Percentiles rank a stretch among this genome's conserved stretches.
Evolutionary conservation across 2,797 vertebrate species (phyloP).

Genomic region (Tinamus major): DNA sequence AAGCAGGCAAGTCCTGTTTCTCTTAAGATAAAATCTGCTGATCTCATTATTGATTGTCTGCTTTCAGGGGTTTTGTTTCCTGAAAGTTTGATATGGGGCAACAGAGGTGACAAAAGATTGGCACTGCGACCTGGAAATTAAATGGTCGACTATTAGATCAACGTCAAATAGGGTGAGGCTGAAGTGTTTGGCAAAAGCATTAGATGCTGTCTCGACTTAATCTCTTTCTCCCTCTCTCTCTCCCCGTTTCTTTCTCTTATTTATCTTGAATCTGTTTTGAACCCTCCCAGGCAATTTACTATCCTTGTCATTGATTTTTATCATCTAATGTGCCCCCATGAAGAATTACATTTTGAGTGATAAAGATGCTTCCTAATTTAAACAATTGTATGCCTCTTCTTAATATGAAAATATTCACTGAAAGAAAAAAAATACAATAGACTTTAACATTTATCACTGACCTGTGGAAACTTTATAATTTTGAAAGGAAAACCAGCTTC

Average conservation of each 20-base stretch:
- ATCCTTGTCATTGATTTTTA: slow-evolving; percentile 86
- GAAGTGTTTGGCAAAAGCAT: slow-evolving; percentile 80
- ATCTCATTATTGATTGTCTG: slow-evolving; percentile 85
- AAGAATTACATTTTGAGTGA: slow-evolving; percentile 83
- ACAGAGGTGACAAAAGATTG: slow-evolving; percentile 82
- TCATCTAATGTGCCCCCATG: slow-evolving; percentile 80
- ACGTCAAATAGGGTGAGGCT: slow-evolving; percentile 68
- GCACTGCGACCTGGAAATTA: slow-evolving; percentile 77
- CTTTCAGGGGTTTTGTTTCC: slow-evolving; percentile 86
- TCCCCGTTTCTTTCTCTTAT: slow-evolving; percentile 51
- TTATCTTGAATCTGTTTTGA: slow-evolving; percentile 85
- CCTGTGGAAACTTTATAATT: background rate
- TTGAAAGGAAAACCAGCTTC: background rate
- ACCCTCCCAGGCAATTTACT: slow-evolving; percentile 86
- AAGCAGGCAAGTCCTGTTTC: slow-evolving; percentile 76
- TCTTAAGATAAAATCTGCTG: slow-evolving; percentile 85
- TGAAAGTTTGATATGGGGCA: slow-evolving; percentile 84
- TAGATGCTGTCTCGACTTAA: slow-evolving; percentile 82
- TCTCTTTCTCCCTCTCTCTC: slow-evolving; percentile 71
- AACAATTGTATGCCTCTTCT: slow-evolving; percentile 31
- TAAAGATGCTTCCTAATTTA: slow-evolving; percentile 66
- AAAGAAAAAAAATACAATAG: background rate
- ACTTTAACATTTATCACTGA: background rate
- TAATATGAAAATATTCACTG: slow-evolving; percentile 24
- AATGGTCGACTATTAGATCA: slow-evolving; percentile 76